phyloP scores from a whole-genome alignment of 2,113 vertebrate genomes.

The Dermatemys mawii region DNA sequence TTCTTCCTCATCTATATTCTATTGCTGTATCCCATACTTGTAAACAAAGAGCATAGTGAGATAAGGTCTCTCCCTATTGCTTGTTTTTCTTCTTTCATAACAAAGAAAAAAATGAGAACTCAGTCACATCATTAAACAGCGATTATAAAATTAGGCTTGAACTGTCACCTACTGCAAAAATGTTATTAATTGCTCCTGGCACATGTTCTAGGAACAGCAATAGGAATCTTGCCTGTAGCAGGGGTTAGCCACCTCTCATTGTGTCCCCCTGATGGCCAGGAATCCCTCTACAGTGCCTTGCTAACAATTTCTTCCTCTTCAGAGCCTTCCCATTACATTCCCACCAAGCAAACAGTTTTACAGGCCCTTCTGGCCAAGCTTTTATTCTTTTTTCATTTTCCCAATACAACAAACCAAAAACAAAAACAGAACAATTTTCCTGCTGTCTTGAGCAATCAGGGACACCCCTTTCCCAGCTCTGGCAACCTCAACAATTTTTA shows the following conservation, averaged over 20 bases:
- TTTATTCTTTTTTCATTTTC: background rate
- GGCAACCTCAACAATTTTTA: background rate
- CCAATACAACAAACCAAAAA: background rate
- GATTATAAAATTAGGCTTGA: constrained; percentile 28
- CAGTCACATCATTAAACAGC: background rate
- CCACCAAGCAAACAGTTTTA: background rate
- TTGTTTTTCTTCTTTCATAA: background rate
- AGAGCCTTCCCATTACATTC: background rate
- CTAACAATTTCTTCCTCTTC: background rate
- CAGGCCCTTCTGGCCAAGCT: background rate
- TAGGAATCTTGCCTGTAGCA: background rate
- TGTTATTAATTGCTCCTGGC: constrained; percentile 9
- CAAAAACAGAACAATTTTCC: background rate
- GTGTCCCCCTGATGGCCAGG: background rate
- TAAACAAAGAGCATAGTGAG: accelerated
- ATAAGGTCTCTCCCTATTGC: accelerated
- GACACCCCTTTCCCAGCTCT: background rate
- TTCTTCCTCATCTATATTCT: background rate
- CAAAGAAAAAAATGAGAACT: background rate
- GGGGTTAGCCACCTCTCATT: background rate
- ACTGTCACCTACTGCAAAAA: constrained; percentile 16
- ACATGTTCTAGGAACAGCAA: background rate
- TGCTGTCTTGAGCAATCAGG: background rate
- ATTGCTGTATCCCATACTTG: background rate
- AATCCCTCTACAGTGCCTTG: background rate